Base-by-base conservation (phyloP, 2,888 invertebrate species). In the Orthosia gothica region DNA sequence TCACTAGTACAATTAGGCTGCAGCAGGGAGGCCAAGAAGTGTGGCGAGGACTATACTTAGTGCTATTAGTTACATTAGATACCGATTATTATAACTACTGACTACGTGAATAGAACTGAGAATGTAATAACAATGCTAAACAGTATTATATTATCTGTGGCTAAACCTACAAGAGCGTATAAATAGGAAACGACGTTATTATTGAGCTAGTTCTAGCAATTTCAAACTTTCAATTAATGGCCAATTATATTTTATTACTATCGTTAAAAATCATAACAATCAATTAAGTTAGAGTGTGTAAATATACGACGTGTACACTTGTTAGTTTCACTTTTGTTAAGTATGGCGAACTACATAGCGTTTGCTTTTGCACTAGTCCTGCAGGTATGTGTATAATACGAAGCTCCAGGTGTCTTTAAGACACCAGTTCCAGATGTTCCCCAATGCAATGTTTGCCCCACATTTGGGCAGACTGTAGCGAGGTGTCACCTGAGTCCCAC, bases 201-300 rank as follows among this genome's bases (percentile, higher is more conserved):
- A 7, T 16, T 45, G 45, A 20, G n/a, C 32, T 40, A n/a, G n/a
- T 40, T n/a, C 47, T 13, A 26, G 54, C 45, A 18, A 32, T 32
- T 32, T 32, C 3, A 32, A 0, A 32, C n/a, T 57, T 15, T 0
- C n/a, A 47, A 26, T 52, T 59, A 79, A 55, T 45, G 20, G 55
- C 63, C 86, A 86, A 87, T 87, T 70, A 85, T 61, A 55, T 85
- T 85, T 86, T 76, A 87, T 74, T 76, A 55, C 61, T n/a, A 58
- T 71, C 54, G 68, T 71, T 70, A 81, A 84, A 50, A 50, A 69
- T 16, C n/a, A 12, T 47, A 61, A 55, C 61, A 45, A 11, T 7
- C 20, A 69, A 54, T 47, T 82, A 74, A 50, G 26, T 54, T 32
- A 59, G 12, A 2, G 9, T 32, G 13, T 47, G 32, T 74, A 74